Percentiles rank a stretch among this genome's conserved stretches.
Evolutionary conservation across 1,140 invertebrate species (phyloP).

Genomic region (Lepeophtheirus salmonis): DNA sequence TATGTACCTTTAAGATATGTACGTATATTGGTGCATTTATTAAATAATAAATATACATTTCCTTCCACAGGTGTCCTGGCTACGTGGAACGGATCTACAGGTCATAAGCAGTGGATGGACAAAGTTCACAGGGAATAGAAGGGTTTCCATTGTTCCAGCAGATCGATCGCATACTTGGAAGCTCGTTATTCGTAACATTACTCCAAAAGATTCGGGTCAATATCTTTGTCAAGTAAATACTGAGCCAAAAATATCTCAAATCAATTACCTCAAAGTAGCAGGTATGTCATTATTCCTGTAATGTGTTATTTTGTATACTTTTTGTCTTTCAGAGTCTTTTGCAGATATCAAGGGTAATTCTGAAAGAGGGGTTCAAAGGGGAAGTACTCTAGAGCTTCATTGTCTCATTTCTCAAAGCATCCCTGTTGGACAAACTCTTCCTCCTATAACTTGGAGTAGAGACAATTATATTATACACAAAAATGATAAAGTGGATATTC

Average conservation of each 20-base stretch:
- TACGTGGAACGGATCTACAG: neutral
- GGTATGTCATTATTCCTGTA: conserved; percentile 19
- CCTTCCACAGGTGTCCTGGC: conserved; percentile 10
- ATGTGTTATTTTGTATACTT: neutral
- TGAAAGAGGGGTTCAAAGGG: neutral
- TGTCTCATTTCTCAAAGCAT: neutral
- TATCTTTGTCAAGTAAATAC: conserved; percentile 24
- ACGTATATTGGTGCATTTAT: too few species aligned
- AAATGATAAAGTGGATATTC: too few species aligned
- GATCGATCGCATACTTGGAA: neutral
- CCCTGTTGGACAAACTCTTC: neutral
- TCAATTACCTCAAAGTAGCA: conserved; percentile 22
- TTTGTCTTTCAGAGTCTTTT: neutral
- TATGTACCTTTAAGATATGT: too few species aligned
- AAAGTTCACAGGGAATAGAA: neutral
- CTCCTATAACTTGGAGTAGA: neutral
- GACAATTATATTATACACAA: too few species aligned
- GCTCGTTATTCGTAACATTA: neutral
- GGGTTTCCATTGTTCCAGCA: neutral
- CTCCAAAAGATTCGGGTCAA: conserved; percentile 20
- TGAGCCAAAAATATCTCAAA: conserved; percentile 22
- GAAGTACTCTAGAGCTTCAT: conserved; percentile 3
- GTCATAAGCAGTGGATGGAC: conserved; percentile 4
- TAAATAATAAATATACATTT: too few species aligned
- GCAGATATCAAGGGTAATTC: conserved; percentile 5